Percentiles rank a stretch among this genome's conserved stretches.
phyloP scores from a whole-genome alignment of 2,888 invertebrate genomes.

The Agrenia bidenticulata region DNA sequence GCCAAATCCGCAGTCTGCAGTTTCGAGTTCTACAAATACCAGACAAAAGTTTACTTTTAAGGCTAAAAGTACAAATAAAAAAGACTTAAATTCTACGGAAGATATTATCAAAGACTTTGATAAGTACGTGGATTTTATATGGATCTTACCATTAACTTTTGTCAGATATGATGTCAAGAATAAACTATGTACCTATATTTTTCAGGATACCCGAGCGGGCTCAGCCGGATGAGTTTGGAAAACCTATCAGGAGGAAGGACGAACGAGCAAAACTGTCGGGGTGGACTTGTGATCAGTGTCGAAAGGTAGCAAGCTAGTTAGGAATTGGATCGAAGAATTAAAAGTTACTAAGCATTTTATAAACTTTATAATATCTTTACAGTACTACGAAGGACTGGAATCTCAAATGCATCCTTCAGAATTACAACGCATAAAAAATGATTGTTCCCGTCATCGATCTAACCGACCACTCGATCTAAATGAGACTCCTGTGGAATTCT shows the following conservation, averaged over 20 bases:
- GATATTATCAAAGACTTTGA: slow-evolving; percentile 16
- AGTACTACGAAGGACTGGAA: background rate
- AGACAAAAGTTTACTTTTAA: too few relatives aligned
- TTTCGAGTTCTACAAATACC: too few relatives aligned
- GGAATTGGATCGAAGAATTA: background rate
- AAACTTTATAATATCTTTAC: too few relatives aligned
- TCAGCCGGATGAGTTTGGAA: background rate
- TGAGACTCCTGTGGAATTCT: slow-evolving; percentile 17
- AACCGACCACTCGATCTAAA: slow-evolving; percentile 4
- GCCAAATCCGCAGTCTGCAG: too few relatives aligned
- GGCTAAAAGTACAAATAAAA: too few relatives aligned
- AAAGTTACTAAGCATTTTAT: too few relatives aligned
- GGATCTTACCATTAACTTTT: too few relatives aligned
- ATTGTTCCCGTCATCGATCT: slow-evolving; percentile 20
- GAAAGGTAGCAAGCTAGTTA: slow-evolving; percentile 16
- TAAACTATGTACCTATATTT: too few relatives aligned
- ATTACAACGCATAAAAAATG: slow-evolving; percentile 7
- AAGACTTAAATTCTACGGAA: slow-evolving; percentile 1
- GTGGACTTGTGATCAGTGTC: slow-evolving; percentile 17
- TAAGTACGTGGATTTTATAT: slow-evolving; percentile 12
- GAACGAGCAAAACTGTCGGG: slow-evolving; percentile 23
- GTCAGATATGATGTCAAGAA: too few relatives aligned
- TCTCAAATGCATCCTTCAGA: background rate
- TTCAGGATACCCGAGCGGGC: slow-evolving; percentile 1
- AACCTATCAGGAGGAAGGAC: slow-evolving; percentile 19